These are phyloP conservation scores for Drosophila paulistorum DNA, from an alignment of 1,140 invertebrate genomes.

Conservation along the genomic window DNA sequence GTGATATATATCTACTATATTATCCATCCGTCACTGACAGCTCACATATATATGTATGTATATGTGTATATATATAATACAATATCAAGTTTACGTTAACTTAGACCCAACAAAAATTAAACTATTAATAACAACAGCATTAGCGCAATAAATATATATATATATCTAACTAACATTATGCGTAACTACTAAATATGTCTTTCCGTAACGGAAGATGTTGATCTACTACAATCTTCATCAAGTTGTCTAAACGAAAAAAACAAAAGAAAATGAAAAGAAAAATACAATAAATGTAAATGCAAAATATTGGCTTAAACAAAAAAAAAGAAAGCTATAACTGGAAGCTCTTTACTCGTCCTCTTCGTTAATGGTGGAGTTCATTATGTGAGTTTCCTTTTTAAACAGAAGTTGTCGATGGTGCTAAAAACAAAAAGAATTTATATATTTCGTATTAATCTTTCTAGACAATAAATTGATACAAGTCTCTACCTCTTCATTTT, in stretches of 20 bases:
- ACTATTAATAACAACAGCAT: conserved; percentile 23
- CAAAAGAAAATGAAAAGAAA: conserved; percentile 31
- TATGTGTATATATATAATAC: conserved; percentile 25
- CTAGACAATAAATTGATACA: not conserved
- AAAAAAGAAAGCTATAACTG: conserved; percentile 4
- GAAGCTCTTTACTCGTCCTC: conserved; percentile 78
- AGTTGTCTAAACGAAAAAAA: conserved; percentile 53
- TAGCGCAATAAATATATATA: conserved; percentile 44
- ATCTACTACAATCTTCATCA: conserved; percentile 37
- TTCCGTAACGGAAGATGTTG: conserved; percentile 41
- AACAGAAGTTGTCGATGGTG: conserved; percentile 76
- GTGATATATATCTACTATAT: not conserved
- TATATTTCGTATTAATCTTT: not conserved
- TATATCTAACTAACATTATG: conserved; percentile 51
- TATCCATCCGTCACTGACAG: not conserved
- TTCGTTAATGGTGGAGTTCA: conserved; percentile 78
- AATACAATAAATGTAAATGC: conserved; percentile 60
- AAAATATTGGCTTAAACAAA: conserved; percentile 14
- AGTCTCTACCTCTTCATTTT: conserved; percentile 86
- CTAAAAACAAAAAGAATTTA: conserved; percentile 22
- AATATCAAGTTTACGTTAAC: conserved; percentile 39
- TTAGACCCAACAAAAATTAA: conserved; percentile 46
- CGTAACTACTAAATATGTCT: conserved; percentile 51
- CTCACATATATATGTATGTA: not conserved
- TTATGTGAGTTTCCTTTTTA: conserved; percentile 75